Evolutionary conservation across 2,113 vertebrate species (phyloP).

Genomic region (Trinectes maculatus): DNA sequence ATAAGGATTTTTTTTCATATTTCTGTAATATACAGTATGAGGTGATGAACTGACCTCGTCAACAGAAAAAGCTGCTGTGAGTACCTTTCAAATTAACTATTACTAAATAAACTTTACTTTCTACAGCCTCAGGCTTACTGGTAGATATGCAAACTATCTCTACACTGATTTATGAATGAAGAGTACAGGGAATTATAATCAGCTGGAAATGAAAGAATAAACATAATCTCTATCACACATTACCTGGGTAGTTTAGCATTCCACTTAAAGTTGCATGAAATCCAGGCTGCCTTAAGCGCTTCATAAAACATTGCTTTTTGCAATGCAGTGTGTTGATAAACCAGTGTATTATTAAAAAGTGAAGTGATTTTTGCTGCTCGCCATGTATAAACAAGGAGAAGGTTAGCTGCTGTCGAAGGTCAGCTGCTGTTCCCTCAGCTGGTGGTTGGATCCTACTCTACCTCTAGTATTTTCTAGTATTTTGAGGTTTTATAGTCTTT

Average conservation of each 20-base stretch:
- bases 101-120: not conserved
- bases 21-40: no score
- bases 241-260: not conserved
- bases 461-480: no score
- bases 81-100: no score
- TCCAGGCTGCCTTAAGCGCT: conserved; percentile 2
- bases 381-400: no score
- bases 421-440: no score
- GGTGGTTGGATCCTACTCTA: no score
- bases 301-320: not conserved
- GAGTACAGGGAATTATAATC: not conserved
- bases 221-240: not conserved
- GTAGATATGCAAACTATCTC: not conserved
- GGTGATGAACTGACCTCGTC: no score
- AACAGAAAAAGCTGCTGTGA: no score
- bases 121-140: not conserved
- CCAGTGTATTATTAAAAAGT: not conserved
- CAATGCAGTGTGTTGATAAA: conserved; percentile 7
- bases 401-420: no score
- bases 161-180: no score
- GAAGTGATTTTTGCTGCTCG: not conserved
- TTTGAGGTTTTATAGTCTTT: no score
- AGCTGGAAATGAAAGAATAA: conserved; percentile 1
- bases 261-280: conserved; percentile 2
- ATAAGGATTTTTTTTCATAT: no score